These are phyloP conservation scores for Cydia pomonella DNA, from an alignment of 1,140 invertebrate genomes.

Conservation along the genomic window DNA sequence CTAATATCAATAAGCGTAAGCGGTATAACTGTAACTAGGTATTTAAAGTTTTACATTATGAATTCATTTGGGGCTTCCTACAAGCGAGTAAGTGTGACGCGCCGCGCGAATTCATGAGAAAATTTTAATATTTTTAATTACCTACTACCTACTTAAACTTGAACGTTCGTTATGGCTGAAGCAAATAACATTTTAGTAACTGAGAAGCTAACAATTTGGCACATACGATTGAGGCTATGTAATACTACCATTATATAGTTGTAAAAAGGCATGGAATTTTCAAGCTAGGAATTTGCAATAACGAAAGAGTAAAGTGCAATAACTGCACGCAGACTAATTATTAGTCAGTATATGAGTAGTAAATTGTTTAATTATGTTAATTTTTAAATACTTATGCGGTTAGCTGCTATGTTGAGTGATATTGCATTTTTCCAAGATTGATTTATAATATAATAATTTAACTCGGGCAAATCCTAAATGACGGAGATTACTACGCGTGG, in stretches of 20 bases:
- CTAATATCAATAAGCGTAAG: conserved; percentile 21
- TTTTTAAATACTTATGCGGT: not conserved
- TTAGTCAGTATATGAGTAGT: not conserved
- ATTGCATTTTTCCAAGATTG: not conserved
- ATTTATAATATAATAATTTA: conserved; percentile 17
- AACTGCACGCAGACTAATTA: not conserved
- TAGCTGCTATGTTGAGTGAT: not conserved
- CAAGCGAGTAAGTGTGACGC: not conserved
- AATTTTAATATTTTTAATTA: too few relatives aligned
- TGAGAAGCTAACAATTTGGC: too few relatives aligned
- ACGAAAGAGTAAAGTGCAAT: too few relatives aligned
- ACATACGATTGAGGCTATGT: not conserved
- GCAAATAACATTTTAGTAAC: too few relatives aligned
- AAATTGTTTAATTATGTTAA: conserved; percentile 1
- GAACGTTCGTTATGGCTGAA: too few relatives aligned
- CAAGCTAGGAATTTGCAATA: conserved; percentile 9
- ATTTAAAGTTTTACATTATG: not conserved
- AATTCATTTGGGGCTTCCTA: conserved; percentile 13
- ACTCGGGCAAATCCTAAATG: conserved; percentile 13
- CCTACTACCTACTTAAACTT: too few relatives aligned
- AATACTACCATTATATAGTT: not conserved
- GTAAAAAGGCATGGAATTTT: not conserved
- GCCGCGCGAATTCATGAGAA: too few relatives aligned
- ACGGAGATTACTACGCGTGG: conserved; percentile 19
- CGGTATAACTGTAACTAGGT: conserved; percentile 8